A percentile compares a stretch with the other conserved stretches of the same genome.
Evolutionary conservation across 2,888 invertebrate species (phyloP).

Genomic region (Diaperis boleti): DNA sequence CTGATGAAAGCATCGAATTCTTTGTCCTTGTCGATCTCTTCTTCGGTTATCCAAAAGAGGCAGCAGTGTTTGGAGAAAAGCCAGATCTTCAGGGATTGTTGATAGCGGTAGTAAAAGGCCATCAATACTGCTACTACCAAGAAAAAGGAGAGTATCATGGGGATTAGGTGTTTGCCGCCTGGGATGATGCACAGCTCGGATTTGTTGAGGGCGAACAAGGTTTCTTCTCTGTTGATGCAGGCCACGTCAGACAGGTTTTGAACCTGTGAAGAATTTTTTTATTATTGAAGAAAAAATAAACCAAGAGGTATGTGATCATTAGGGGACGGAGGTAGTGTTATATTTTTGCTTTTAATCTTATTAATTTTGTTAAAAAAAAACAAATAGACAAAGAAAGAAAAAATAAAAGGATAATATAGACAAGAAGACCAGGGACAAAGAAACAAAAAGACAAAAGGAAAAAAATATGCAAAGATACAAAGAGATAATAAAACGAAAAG

Average conservation of each 20-base stretch:
- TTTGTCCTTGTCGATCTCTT: conserved; percentile 75
- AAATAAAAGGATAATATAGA: too few relatives aligned
- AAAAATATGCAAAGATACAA: too few relatives aligned
- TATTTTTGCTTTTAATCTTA: too few relatives aligned
- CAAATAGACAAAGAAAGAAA: too few relatives aligned
- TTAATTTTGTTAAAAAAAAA: too few relatives aligned
- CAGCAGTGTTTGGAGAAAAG: conserved; percentile 70
- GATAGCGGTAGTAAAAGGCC: conserved; percentile 55
- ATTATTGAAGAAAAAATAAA: too few relatives aligned
- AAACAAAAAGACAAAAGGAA: too few relatives aligned
- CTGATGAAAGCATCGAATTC: conserved; percentile 84
- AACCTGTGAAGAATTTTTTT: background rate
- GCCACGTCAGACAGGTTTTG: background rate
- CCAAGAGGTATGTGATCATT: too few relatives aligned
- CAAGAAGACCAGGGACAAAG: too few relatives aligned
- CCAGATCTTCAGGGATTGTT: conserved; percentile 76
- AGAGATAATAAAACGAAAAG: too few relatives aligned
- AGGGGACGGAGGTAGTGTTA: too few relatives aligned
- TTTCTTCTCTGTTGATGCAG: background rate
- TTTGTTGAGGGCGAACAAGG: background rate
- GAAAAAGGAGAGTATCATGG: background rate
- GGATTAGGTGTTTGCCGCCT: background rate
- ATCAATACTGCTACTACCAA: background rate
- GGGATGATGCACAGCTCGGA: background rate
- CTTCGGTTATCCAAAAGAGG: conserved; percentile 74